Evolutionary conservation across 1,140 invertebrate species (phyloP), one percentile per base, ranked within the genome.

Genomic region (Caenorhabditis brenneri): DNA sequence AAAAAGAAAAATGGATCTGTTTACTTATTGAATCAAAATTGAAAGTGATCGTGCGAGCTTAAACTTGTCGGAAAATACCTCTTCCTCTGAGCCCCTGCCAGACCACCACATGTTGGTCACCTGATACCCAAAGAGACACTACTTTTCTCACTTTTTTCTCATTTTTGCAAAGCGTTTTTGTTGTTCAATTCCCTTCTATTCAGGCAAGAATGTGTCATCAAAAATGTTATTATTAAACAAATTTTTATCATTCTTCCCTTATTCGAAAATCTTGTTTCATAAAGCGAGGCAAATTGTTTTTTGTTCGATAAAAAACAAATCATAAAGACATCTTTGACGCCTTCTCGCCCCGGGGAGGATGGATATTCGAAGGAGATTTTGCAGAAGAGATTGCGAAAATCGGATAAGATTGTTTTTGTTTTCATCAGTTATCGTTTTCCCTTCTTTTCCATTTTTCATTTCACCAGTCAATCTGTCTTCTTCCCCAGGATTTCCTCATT

Each of bases 381-480:
- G 10, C 29, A 36, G 19, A 65, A 65, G 31, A 36, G 33, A 58
- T 10, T 33, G 12, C 19, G 58, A 65, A 65, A 65, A 65, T 65
- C 58, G 58, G 58, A 65, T 65, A 65, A 65, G 10, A 65, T 65
- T 65, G 58, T 65, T 65, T 65, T 65, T 36, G 58, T 65, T 65
- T 36, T 36, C 58, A 65, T 65, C 58, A 65, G 12, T 65, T 65
- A 33, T 65, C 15, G 10, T 22, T 33, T 33, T 42, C 5, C 39
- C 12, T 42, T 42, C 39, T 5, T 33, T 42, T 5, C 39, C 12
- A 6, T 42, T 12, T 5, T 65, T 65, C 58, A 10, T 65, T 33
- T 36, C 16, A 55, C 27, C 27, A n/a, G 53, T 27, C 53, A 4
- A 10, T 33, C 53, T 27, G 24, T 29, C 53, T 9, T n/a, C 49